Percentiles rank a stretch among this genome's conserved stretches.
These are phyloP conservation scores for Pseudoatta argentina DNA, from an alignment of 1,140 invertebrate genomes.

Conservation along the genomic window DNA sequence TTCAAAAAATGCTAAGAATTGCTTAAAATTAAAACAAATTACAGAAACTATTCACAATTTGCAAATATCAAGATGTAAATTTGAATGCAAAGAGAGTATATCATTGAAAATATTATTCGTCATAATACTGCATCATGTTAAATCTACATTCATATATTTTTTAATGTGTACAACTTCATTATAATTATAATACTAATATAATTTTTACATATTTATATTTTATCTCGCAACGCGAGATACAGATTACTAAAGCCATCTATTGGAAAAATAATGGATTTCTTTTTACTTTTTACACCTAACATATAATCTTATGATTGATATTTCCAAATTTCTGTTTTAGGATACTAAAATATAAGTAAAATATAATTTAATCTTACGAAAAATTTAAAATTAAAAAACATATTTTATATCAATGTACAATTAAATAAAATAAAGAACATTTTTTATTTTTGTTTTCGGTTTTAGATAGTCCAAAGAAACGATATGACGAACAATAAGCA, in stretches of 20 bases:
- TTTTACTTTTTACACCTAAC: too few relatives aligned
- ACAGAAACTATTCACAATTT: not conserved
- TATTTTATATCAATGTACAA: not conserved
- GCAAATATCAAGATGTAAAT: not conserved
- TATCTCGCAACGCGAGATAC: too few relatives aligned
- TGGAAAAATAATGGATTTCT: too few relatives aligned
- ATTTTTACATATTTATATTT: not conserved
- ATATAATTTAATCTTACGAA: not conserved
- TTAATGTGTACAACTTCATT: not conserved
- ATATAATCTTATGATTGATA: not conserved
- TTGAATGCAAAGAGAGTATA: not conserved
- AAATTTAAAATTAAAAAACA: not conserved
- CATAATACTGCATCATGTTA: not conserved
- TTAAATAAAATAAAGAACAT: not conserved
- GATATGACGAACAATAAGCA: not conserved
- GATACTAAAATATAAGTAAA: not conserved
- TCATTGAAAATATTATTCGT: not conserved
- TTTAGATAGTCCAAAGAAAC: not conserved
- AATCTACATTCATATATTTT: too few relatives aligned
- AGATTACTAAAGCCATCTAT: too few relatives aligned
- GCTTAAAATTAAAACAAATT: not conserved
- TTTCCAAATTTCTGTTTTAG: not conserved
- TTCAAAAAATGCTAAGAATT: too few relatives aligned
- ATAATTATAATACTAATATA: not conserved
- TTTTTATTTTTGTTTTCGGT: not conserved